phyloP scores from a whole-genome alignment of 2,888 invertebrate species.

The Parasteatoda lunata region DNA sequence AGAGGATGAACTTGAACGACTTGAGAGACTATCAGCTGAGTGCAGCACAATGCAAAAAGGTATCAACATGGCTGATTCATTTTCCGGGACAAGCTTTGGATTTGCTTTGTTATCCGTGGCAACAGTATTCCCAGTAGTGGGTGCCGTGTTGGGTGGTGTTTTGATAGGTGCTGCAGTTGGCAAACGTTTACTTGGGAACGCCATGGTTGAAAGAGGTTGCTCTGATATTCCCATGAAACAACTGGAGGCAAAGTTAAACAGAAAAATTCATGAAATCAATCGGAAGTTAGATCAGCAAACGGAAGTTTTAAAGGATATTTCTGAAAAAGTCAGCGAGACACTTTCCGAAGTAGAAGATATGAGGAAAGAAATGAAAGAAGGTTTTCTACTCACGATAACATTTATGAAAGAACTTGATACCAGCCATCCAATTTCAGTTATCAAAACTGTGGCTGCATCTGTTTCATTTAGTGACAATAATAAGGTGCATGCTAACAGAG shows the following conservation, averaged over 20 bases:
- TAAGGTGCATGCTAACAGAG: too few relatives aligned
- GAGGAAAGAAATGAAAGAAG: neutral
- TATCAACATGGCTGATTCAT: too few relatives aligned
- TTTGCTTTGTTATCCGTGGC: too few relatives aligned
- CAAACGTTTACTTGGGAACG: neutral
- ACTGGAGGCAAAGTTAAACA: neutral
- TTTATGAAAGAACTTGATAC: neutral
- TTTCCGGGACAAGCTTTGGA: too few relatives aligned
- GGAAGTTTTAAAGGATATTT: neutral
- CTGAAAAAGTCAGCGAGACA: neutral
- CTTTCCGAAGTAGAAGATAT: neutral
- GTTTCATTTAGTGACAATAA: too few relatives aligned
- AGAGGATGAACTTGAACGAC: too few relatives aligned
- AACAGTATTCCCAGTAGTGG: neutral
- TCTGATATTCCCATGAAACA: neutral
- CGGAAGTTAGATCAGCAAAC: neutral
- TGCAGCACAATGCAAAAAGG: too few relatives aligned
- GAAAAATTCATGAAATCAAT: neutral
- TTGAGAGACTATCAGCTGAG: too few relatives aligned
- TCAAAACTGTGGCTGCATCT: too few relatives aligned
- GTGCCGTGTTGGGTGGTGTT: neutral
- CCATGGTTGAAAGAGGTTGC: neutral
- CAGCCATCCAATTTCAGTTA: too few relatives aligned
- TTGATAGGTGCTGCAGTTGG: fast-evolving
- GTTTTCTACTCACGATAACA: neutral